Percentiles rank a stretch among this genome's conserved stretches.
phyloP scores from a whole-genome alignment of 2,113 vertebrate genomes.

The Stigmatopora argus region DNA sequence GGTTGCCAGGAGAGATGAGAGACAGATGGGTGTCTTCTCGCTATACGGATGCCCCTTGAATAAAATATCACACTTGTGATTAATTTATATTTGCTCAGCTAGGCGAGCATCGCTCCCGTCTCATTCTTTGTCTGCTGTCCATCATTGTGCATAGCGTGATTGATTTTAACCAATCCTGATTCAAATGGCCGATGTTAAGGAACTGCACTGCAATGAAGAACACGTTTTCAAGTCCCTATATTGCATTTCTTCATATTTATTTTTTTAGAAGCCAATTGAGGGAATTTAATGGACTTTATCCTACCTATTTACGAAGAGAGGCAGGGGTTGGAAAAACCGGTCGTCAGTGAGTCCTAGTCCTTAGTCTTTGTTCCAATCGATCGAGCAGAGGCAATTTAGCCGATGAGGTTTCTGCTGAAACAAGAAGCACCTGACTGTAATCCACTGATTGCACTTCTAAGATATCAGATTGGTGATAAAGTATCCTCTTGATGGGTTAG shows the following conservation, averaged over 20 bases:
- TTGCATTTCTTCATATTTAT: neutral
- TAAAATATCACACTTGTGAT: constrained; percentile 69
- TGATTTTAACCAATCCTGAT: constrained; percentile 1
- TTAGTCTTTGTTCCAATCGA: no score
- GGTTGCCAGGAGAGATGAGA: constrained; percentile 62
- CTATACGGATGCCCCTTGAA: constrained; percentile 49
- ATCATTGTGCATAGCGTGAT: constrained; percentile 24
- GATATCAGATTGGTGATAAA: no score
- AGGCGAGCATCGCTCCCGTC: constrained; percentile 41
- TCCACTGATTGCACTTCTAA: no score
- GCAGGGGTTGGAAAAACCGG: no score
- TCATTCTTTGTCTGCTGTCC: constrained; percentile 16
- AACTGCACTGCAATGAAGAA: neutral
- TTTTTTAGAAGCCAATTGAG: neutral
- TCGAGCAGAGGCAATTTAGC: no score
- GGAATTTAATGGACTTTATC: neutral
- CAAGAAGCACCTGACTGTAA: no score
- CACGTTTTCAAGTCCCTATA: neutral
- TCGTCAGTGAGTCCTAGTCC: no score
- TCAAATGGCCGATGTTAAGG: neutral
- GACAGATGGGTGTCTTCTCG: constrained; percentile 55
- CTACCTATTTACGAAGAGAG: neutral
- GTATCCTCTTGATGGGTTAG: no score
- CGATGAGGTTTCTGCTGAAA: no score
- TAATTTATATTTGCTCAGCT: constrained; percentile 63